Base-by-base conservation (phyloP, 2,113 vertebrate genomes). In the Psittacula cyanocephala region DNA sequence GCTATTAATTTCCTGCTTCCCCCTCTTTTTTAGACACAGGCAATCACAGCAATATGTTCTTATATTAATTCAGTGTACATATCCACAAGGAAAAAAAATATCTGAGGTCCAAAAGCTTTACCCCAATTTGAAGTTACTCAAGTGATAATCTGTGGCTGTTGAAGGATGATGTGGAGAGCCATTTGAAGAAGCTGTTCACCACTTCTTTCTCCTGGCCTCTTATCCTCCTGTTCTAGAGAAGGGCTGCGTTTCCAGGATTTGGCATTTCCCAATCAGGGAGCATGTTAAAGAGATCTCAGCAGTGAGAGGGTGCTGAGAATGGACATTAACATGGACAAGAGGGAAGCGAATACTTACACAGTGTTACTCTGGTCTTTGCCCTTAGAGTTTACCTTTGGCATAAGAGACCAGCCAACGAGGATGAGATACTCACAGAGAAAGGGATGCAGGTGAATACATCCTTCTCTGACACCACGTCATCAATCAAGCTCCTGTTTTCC, bases 401-500 rank as follows among this genome's bases (percentile, higher is more conserved):
- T 9, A 75, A 85, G 35, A 23, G 20, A 43, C 33, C 57, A n/a
- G 7, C n/a, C 28, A 17, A 29, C 3, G 13, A 5, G 68, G 49
- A 35, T 31, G 23, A 72, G 55, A 37, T 35, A 96, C 96, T 98
- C 88, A 98, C 98, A 7, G 50, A 55, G 76, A 95, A 95, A 59
- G 94, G 92, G 72, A 94, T 29, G 76, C 96, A 97, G 68, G 94
- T 97, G 60, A 97, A 97, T 19, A 94, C 0, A 0, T 97, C 92
- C 41, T 79, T 76, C 63, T 97, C 82, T 0, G 65, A 94, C 62
- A 96, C 89, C 28, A 97, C 63, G 0, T 98, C 86, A 7, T 91
- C 84, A 37, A 98, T 96, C 91, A 98, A 55, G 70, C 92, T 98
- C 52, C 24, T 70, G 41, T 98, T 98, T 72, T 57, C 72, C 23